phyloP scores from a whole-genome alignment of 2,113 vertebrate genomes.

The Capra hircus region DNA sequence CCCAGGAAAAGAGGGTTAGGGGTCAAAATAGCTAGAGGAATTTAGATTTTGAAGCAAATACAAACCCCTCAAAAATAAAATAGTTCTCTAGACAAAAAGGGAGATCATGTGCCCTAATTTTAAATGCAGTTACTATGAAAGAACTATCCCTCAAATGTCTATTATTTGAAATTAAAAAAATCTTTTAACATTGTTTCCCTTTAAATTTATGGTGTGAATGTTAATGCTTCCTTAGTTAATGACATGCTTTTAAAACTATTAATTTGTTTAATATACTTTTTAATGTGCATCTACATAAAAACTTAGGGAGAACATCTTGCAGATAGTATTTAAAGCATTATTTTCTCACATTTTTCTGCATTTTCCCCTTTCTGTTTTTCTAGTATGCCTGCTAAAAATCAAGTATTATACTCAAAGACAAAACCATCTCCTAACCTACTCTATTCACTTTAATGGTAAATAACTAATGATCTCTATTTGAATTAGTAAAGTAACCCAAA shows the following conservation, averaged over 20 bases:
- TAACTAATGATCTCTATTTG: not conserved
- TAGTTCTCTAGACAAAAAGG: not conserved
- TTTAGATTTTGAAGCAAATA: not conserved
- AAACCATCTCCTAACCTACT: not conserved
- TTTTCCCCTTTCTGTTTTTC: not conserved
- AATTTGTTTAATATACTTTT: not conserved
- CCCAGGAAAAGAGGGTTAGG: not conserved
- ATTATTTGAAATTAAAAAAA: not conserved
- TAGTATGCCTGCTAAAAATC: not conserved
- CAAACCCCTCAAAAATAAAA: not conserved
- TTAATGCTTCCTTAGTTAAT: not conserved
- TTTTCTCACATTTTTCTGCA: not conserved
- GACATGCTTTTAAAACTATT: not conserved
- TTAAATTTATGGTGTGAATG: not conserved
- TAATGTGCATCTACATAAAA: not conserved
- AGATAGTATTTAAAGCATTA: not conserved
- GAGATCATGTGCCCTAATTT: not conserved
- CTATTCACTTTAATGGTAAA: not conserved
- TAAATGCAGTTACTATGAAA: not conserved
- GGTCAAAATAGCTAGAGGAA: not conserved
- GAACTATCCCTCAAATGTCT: not conserved
- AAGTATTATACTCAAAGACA: not conserved
- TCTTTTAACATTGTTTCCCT: not conserved
- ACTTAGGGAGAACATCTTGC: not conserved
- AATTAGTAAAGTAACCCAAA: not conserved